Evolutionary conservation across 1,140 invertebrate species (phyloP).

Genomic region (Vanessa tameamea): DNA sequence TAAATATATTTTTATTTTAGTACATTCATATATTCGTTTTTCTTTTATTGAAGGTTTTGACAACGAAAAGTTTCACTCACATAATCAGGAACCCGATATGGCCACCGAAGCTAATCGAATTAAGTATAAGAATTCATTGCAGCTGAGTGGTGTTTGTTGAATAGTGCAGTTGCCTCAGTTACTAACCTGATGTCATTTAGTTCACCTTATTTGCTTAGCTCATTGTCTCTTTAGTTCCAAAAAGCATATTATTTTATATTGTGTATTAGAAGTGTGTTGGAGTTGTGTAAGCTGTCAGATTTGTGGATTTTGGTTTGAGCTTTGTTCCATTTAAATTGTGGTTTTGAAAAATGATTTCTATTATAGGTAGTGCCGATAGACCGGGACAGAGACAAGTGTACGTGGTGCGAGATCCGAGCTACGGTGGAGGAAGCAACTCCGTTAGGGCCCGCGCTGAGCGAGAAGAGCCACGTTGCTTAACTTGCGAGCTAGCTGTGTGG

Average conservation of each 20-base stretch:
- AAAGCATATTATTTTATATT: slow-evolving; percentile 28
- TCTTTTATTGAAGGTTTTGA: slow-evolving; percentile 71
- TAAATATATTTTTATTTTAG: slow-evolving; percentile 12
- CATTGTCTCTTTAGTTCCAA: slow-evolving; percentile 32
- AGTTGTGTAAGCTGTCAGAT: slow-evolving; percentile 27
- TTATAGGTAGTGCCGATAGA: slow-evolving; percentile 85
- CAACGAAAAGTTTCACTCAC: slow-evolving; percentile 59
- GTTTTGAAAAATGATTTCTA: slow-evolving; percentile 16
- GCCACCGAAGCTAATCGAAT: slow-evolving; percentile 70
- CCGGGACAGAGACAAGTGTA: slow-evolving; percentile 94
- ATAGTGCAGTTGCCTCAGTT: slow-evolving; percentile 41
- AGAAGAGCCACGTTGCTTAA: slow-evolving; percentile 89
- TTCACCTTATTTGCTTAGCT: slow-evolving; percentile 30
- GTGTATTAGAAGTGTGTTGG: slow-evolving; percentile 24
- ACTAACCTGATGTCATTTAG: slow-evolving; percentile 48
- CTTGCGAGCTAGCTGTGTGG: slow-evolving; percentile 89
- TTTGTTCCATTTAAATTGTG: slow-evolving; percentile 10
- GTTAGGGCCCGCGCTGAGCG: slow-evolving; percentile 86
- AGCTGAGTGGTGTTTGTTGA: slow-evolving; percentile 57
- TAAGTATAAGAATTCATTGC: slow-evolving; percentile 73
- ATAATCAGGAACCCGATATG: slow-evolving; percentile 65
- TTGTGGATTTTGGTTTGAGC: slow-evolving; percentile 18
- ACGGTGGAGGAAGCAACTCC: slow-evolving; percentile 70
- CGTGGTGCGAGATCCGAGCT: slow-evolving; percentile 85
- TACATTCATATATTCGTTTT: slow-evolving; percentile 39